These are phyloP conservation scores for Thalpophila matura DNA, from an alignment of 2,888 invertebrate species.

Conservation along the genomic window DNA sequence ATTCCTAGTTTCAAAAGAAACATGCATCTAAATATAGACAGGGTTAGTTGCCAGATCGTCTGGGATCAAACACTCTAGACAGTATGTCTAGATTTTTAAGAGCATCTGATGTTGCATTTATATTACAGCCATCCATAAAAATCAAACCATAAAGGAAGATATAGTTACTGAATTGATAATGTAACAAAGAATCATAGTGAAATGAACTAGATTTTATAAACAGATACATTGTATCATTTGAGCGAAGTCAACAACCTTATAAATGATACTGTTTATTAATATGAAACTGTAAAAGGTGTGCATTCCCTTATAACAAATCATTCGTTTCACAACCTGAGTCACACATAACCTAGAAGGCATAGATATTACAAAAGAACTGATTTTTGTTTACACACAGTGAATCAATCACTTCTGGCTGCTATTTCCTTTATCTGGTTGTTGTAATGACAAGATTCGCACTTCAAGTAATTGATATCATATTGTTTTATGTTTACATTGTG, in stretches of 20 bases:
- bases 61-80: slow-evolving; percentile 34
- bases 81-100: slow-evolving; percentile 29
- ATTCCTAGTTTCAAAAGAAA: slow-evolving; percentile 43
- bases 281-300: slow-evolving; percentile 20
- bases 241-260: slow-evolving; percentile 23
- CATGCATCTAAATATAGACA: slow-evolving; percentile 52
- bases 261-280: slow-evolving; percentile 2
- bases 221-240: slow-evolving; percentile 7
- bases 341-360: slow-evolving; percentile 32
- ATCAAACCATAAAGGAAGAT: background rate
- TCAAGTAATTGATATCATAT: slow-evolving; percentile 40
- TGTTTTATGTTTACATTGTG: slow-evolving; percentile 36
- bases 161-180: background rate
- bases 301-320: slow-evolving; percentile 6
- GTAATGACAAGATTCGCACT: slow-evolving; percentile 32
- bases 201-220: background rate
- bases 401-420: slow-evolving; percentile 37
- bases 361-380: slow-evolving; percentile 22
- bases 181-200: background rate
- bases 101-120: slow-evolving; percentile 6
- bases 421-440: slow-evolving; percentile 44
- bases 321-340: slow-evolving; percentile 7
- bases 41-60: slow-evolving; percentile 49
- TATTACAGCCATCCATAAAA: slow-evolving; percentile 10
- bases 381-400: slow-evolving; percentile 34